Evolutionary conservation across 2,113 vertebrate genomes (phyloP), one percentile per base, ranked within the genome.

Genomic region (Willisornis vidua): DNA sequence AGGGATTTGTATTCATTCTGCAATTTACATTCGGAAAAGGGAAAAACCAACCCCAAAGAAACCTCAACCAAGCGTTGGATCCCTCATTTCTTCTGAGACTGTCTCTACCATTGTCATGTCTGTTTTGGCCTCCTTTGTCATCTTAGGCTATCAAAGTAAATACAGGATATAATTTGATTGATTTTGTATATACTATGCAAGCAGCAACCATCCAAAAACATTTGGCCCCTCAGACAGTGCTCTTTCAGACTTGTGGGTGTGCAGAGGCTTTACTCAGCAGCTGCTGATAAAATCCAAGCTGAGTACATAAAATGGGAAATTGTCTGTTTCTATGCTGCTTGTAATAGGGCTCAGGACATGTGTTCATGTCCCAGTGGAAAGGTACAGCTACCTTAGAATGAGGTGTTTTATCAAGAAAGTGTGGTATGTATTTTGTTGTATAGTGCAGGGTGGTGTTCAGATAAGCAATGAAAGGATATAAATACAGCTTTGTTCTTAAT

Each of bases 41-140:
- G 12, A 1, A 5, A 17, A 26, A 41, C 37, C 25, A 19, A 58
- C 14, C 7, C 8, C 10, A 45, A n/a, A 28, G 13, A 13, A 72
- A 67, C 14, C 14, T 67, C 33, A 46, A 3, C 10, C 8, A 46
- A 33, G 55, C 8, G 5, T 19, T 62, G 52, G 19, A 22, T 81
- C 19, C 55, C 20, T 87, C 15, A 22, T 65, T 86, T 65, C 14
- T 66, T 35, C n/a, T 75, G 1, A 1, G 39, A 9, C 51, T 58
- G 3, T 63, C n/a, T 77, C 55, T 79, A 16, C 62, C 16, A 7
- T 46, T 0, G 0, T 49, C 35, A 10, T 0, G 0, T 61, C 28
- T 79, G 10, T 33, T 87, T 63, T 61, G 25, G 49, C 19, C 12
- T 78, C 26, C 29, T 10, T 46, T 51, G 22, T 73, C 33, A 19